Evolutionary conservation across 2,113 vertebrate genomes (phyloP), one percentile per base, ranked within the genome.

Genomic region (Upupa epops): DNA sequence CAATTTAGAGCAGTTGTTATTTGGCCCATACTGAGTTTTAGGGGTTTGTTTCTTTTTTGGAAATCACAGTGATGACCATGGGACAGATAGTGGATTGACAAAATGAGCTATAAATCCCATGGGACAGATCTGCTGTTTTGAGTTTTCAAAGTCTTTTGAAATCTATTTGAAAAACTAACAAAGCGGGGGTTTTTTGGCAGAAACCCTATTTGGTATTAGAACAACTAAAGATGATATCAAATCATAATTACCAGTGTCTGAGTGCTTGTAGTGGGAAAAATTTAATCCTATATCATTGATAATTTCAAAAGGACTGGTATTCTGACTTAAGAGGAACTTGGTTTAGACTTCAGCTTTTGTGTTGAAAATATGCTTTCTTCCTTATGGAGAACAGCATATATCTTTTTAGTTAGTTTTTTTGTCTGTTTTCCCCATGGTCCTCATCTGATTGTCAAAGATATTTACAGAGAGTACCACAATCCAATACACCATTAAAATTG

Each of bases 1-100:
- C 80, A 93, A 93, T 88, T 86, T 76, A 72, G 55, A 92, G 68
- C 77, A 93, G 83, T 74, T 93, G 59, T n/a, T 84, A 65, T 93
- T 86, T 86, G 59, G 46, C 13, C n/a, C 2, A 2, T 72, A 72
- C 29, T 88, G 51, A 2, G 42, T 80, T 75, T 78, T 45, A 32
- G 5, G 2, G 6, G 8, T 17, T 70, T 66, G 77, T 83, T 83
- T 72, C 51, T 83, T 11, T 88, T 86, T 92, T 93, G 64, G 77
- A 85, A 89, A 74, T 83, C 34, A 71, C 11, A 66, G 29, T 32
- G 13, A 42, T 34, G 82, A 84, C 90, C 83, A 92, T 0, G 4
- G 40, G 46, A 70, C 46, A 86, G 70, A 75, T 46, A 32, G 79
- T 36, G 45, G 56, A 55, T 29, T 73, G 86, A 71, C 83, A 93